Conservation (phyloP, 2,113 vertebrate genomes). For the Scytalopus superciliaris region DNA sequence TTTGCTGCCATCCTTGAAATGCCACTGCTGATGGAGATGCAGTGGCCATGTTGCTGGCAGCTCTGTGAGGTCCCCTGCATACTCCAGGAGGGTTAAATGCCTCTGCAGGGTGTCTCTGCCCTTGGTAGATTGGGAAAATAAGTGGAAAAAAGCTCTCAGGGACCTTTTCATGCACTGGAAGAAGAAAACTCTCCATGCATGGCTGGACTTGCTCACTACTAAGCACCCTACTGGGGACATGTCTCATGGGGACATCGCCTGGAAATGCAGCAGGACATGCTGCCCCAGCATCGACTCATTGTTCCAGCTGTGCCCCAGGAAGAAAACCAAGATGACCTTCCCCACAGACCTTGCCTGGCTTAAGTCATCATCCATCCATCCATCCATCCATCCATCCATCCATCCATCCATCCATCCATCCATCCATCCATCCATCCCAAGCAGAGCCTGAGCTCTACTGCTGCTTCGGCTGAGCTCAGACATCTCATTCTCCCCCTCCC, state of each 20-base stretch:
- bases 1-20: not conserved
- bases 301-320: not conserved
- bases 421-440: not conserved
- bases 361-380: not conserved
- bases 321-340: not conserved
- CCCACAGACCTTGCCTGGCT: accelerated
- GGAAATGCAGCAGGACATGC: not conserved
- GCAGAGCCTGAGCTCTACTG: accelerated
- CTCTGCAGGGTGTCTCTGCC: not conserved
- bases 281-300: not conserved
- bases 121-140: not conserved
- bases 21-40: not conserved
- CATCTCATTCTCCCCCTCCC: not conserved
- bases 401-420: not conserved
- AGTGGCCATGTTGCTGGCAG: accelerated
- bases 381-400: not conserved
- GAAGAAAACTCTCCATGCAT: not conserved
- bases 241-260: not conserved
- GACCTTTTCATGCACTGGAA: not conserved
- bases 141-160: not conserved
- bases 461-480: not conserved
- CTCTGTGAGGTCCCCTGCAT: not conserved
- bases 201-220: not conserved
- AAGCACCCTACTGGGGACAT: not conserved
- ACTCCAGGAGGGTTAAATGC: not conserved